Evolutionary conservation across 37 sponge, comb jelly and placozoan species (phyloP).

Genomic region (Diacarnus erythraeanus): DNA sequence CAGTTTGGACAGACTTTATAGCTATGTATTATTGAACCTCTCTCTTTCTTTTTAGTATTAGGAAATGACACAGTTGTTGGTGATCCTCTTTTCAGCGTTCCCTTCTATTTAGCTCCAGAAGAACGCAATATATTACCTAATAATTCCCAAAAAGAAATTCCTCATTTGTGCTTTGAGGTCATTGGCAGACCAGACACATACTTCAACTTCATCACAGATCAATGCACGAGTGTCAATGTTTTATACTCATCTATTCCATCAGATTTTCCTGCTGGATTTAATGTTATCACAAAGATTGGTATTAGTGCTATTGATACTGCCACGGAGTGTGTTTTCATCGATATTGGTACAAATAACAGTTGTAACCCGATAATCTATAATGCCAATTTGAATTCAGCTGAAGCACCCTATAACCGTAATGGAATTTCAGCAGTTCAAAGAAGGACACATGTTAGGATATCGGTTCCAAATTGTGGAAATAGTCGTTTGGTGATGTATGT

Average conservation of each 20-base stretch:
- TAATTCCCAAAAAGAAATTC: neutral
- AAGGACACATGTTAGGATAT: slow-evolving; percentile 39
- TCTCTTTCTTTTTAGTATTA: no score
- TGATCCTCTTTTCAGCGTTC: slow-evolving; percentile 62
- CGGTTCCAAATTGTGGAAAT: slow-evolving; percentile 72
- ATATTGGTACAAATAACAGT: slow-evolving; percentile 23
- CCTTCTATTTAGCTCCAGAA: slow-evolving; percentile 6
- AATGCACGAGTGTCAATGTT: slow-evolving; percentile 49
- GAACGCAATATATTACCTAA: neutral
- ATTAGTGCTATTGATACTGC: slow-evolving; percentile 30
- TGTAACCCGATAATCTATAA: slow-evolving; percentile 3
- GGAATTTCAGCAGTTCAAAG: slow-evolving; percentile 8
- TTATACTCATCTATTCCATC: neutral
- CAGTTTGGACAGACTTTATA: no score
- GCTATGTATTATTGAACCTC: no score
- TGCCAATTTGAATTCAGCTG: neutral
- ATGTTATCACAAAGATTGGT: slow-evolving; percentile 56
- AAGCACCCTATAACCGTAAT: neutral
- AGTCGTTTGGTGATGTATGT: slow-evolving; percentile 71
- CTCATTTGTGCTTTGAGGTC: slow-evolving; percentile 44
- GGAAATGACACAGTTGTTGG: slow-evolving; percentile 51
- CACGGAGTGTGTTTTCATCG: slow-evolving; percentile 27
- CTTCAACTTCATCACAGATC: slow-evolving; percentile 44
- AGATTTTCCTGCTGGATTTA: neutral
- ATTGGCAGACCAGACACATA: slow-evolving; percentile 16